Percentiles rank a stretch among this genome's conserved stretches.
Evolutionary conservation across 1,140 invertebrate genomes (phyloP).

Genomic region (Drosophila santomea): DNA sequence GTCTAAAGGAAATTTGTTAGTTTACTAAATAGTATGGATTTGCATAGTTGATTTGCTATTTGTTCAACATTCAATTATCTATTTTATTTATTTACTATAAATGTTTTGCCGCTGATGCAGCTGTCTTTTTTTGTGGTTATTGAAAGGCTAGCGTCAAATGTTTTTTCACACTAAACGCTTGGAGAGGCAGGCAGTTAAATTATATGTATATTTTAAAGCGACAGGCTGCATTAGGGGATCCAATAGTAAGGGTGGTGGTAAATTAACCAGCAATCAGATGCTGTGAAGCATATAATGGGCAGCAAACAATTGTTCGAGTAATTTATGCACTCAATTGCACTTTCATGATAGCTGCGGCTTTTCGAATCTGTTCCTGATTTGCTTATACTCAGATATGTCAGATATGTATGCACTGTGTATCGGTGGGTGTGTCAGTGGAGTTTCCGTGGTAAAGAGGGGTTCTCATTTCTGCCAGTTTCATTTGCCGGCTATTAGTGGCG

Average conservation of each 20-base stretch:
- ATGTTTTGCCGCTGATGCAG: conserved; percentile 10
- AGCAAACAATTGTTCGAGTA: conserved; percentile 32
- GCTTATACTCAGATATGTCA: conserved; percentile 15
- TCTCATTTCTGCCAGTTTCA: too few species aligned
- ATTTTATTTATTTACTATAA: conserved; percentile 40
- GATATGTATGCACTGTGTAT: conserved; percentile 30
- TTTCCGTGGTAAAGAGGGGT: conserved; percentile 2
- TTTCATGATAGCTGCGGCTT: conserved; percentile 21
- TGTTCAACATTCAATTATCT: conserved; percentile 42
- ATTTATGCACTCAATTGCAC: conserved; percentile 52
- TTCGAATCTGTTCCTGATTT: conserved; percentile 35
- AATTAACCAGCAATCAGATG: conserved; percentile 34
- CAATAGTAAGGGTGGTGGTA: not conserved
- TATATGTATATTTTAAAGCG: conserved; percentile 15
- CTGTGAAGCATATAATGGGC: conserved; percentile 29
- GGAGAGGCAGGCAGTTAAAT: conserved; percentile 15
- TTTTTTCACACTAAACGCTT: conserved; percentile 1
- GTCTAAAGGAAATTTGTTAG: conserved; percentile 33
- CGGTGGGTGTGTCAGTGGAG: conserved; percentile 49
- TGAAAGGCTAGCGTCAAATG: conserved; percentile 21
- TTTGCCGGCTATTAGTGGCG: not conserved
- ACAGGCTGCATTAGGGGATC: not conserved
- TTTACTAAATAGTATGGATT: conserved; percentile 25
- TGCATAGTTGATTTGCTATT: conserved; percentile 52
- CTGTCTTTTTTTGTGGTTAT: conserved; percentile 16